A percentile compares a stretch with the other conserved stretches of the same genome.
Evolutionary conservation across 2,797 vertebrate genomes (phyloP).

Genomic region (Falco novaeseelandiae): DNA sequence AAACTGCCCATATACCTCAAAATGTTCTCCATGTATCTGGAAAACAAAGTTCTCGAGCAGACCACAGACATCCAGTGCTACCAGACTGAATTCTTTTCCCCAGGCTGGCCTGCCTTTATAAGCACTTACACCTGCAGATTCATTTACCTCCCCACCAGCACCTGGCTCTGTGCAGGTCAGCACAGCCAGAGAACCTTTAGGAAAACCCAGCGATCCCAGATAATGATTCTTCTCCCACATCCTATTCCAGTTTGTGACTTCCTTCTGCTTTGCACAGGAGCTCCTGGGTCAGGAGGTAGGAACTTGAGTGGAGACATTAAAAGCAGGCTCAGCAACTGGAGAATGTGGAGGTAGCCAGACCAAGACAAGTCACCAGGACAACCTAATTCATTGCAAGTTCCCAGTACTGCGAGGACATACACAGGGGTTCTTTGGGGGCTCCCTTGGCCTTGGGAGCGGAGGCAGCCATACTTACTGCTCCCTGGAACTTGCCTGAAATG

Average conservation of each 20-base stretch:
- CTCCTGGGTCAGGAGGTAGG: background rate
- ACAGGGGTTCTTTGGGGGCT: background rate
- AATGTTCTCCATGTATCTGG: background rate
- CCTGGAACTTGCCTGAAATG: background rate
- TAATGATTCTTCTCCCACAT: background rate
- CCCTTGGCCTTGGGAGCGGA: background rate
- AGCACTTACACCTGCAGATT: background rate
- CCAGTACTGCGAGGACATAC: background rate
- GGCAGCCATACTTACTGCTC: background rate
- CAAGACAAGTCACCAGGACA: background rate
- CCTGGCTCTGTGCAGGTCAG: background rate
- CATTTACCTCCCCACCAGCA: background rate
- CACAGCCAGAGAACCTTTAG: background rate
- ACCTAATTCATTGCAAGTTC: background rate
- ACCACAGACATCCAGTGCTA: background rate
- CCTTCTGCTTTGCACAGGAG: background rate
- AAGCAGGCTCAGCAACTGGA: background rate
- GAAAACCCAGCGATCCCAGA: background rate
- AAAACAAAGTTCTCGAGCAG: background rate
- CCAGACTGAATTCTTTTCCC: background rate
- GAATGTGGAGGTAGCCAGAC: conserved; percentile 16
- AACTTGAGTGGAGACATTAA: background rate
- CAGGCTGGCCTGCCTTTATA: background rate
- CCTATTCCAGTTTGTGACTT: background rate
- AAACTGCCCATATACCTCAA: background rate